phyloP scores from a whole-genome alignment of 92 coral and sea anemone genomes.

The Epizoanthus ramosus region DNA sequence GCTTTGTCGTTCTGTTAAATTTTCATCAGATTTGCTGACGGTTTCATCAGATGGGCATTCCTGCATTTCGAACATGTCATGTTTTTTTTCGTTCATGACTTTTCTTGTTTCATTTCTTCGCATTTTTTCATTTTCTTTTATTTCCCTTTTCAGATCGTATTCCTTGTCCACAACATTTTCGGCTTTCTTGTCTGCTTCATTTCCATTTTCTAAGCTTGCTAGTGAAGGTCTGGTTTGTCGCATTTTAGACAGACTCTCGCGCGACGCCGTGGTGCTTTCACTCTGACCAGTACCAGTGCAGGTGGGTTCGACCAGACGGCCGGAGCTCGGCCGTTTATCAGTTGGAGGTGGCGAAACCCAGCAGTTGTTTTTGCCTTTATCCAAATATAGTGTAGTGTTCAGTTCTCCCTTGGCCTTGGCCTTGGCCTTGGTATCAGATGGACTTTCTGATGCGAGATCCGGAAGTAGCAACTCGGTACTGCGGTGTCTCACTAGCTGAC shows the following conservation, averaged over 20 bases:
- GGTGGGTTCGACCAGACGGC: too few species aligned
- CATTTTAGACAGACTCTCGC: too few species aligned
- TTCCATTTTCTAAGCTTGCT: neutral
- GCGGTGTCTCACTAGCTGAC: neutral
- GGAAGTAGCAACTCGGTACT: neutral
- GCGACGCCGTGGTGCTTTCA: too few species aligned
- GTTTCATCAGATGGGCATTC: neutral
- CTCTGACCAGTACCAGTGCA: too few species aligned
- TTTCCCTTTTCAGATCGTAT: neutral
- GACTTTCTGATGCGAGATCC: neutral
- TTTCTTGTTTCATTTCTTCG: neutral
- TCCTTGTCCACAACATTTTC: neutral
- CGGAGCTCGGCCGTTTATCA: neutral
- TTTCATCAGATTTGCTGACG: neutral
- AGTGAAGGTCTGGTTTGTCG: neutral
- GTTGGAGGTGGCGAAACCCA: neutral
- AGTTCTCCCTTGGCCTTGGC: neutral
- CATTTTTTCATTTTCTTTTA: neutral
- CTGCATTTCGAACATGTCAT: neutral
- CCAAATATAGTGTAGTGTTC: neutral
- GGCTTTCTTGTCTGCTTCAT: neutral
- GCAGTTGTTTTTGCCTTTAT: neutral
- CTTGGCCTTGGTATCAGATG: neutral
- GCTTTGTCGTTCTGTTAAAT: neutral
- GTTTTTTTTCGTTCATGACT: neutral